A percentile compares a stretch with the other conserved stretches of the same genome.
Conservation (phyloP, 2,113 vertebrate species). For the Calidris pygmaea region DNA sequence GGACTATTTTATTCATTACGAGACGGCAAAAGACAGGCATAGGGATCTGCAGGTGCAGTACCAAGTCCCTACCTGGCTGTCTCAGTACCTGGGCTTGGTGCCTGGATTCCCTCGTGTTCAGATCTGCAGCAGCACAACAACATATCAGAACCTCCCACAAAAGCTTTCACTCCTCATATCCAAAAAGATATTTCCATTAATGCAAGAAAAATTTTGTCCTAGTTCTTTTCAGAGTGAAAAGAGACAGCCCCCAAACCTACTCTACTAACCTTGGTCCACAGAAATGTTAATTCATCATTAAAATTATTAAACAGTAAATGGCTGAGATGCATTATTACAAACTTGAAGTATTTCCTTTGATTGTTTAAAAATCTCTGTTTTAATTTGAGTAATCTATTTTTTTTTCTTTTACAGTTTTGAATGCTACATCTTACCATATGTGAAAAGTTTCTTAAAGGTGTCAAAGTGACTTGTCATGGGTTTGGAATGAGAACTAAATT, state of each 20-base stretch:
- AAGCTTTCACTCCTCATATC: not conserved
- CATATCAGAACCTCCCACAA: not conserved
- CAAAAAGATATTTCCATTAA: not conserved
- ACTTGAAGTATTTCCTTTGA: slow-evolving; percentile 63
- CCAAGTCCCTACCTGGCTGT: not conserved
- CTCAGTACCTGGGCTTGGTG: not conserved
- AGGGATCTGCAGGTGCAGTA: not conserved
- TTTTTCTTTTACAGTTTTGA: slow-evolving; percentile 68
- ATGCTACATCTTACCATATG: slow-evolving; percentile 66
- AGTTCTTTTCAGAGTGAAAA: not conserved
- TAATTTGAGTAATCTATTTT: slow-evolving; percentile 66
- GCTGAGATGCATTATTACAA: slow-evolving; percentile 25
- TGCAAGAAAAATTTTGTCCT: not conserved
- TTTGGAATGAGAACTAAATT: slow-evolving; percentile 79
- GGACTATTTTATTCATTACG: not conserved
- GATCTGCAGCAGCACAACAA: not conserved
- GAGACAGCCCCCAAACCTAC: not conserved
- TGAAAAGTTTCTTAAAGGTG: slow-evolving; percentile 77
- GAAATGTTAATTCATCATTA: slow-evolving; percentile 4
- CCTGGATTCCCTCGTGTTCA: not conserved
- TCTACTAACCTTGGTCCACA: not conserved
- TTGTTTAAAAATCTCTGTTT: slow-evolving; percentile 66
- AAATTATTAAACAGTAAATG: slow-evolving; percentile 69
- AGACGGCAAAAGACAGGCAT: not conserved
- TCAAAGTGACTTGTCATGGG: slow-evolving; percentile 74